Base-by-base conservation (phyloP, 2,797 vertebrate species). In the Pseudomugil tenellus region DNA sequence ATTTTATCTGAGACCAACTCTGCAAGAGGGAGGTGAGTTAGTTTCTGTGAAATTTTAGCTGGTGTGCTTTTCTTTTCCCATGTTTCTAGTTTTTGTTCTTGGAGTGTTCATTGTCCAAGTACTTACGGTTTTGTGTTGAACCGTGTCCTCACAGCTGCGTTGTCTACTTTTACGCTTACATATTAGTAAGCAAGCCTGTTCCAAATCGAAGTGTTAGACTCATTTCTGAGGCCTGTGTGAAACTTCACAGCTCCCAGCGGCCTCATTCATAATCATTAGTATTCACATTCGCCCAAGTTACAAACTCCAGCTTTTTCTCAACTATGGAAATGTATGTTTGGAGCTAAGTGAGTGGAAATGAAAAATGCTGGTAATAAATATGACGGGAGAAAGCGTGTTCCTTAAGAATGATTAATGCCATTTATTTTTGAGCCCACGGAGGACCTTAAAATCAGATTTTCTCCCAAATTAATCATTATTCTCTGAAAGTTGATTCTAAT, bases 211-310 rank as follows among this genome's bases (percentile, higher is more conserved):
- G 37, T 68, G 67, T 84, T 63, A 64, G 54, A 67, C 53, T 65
- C 37, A 60, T 76, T 82, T 82, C 53, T 52, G 75, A 81, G 52
- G 62, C 52, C 34, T 62, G 34, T 39, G 69, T 62, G 69, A 73
- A 72, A 72, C 63, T 46, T 77, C 43, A 66, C 39, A 53, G 57
- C 32, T 72, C 66, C 35, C 56, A 57, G 61, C 32, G 2, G 43
- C 53, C 63, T 80, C 77, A 80, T 88, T 89, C 54, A 83, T 84
- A 77, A 87, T 83, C 72, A 73, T 87, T 86, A 79, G 41, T 1
- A 32, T 19, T 0, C 74, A 80, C 62, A 81, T 79, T 64, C 67
- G 52, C 43, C 56, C 62, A 62, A 63, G 56, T 69, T 78, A 65
- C 65, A 69, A 65, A 25, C 53, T 70, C 48, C 3, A 39, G 57